Evolutionary conservation across 2,113 vertebrate genomes (phyloP).

Genomic region (Grammomys surdaster): DNA sequence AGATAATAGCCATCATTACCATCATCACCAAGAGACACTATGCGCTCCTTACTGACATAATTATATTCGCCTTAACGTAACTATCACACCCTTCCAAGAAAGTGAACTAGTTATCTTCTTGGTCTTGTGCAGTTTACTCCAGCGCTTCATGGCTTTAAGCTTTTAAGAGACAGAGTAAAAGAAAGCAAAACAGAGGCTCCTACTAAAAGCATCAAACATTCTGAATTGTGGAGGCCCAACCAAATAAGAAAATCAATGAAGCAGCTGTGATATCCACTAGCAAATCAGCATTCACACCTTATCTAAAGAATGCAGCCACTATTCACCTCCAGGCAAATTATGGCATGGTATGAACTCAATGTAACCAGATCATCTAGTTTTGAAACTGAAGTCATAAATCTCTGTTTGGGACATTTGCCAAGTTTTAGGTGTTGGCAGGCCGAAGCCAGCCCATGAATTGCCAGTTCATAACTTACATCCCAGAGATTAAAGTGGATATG

Average conservation of each 20-base stretch:
- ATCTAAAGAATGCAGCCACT: not conserved
- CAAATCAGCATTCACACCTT: not conserved
- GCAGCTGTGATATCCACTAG: not conserved
- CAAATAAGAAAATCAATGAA: conserved; percentile 44
- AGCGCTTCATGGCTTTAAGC: not conserved
- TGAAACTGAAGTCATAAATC: conserved; percentile 34
- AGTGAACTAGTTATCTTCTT: not conserved
- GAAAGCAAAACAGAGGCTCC: not conserved
- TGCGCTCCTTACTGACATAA: not conserved
- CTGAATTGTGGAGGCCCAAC: not conserved
- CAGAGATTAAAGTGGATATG: not conserved
- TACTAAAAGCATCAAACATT: not conserved
- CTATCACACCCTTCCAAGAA: not conserved
- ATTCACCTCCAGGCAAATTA: conserved; percentile 27
- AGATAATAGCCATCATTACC: conserved; percentile 3
- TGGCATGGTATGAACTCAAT: not conserved
- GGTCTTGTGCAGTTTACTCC: not conserved
- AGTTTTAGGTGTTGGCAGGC: conserved; percentile 25
- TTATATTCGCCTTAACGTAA: not conserved
- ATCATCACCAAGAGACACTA: not conserved
- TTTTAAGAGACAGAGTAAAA: not conserved
- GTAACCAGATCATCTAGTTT: conserved; percentile 22
- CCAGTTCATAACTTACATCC: conserved; percentile 12
- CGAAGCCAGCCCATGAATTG: not conserved
- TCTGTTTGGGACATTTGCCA: not conserved